These are phyloP conservation scores for Bombylius major DNA, from an alignment of 2,888 invertebrate species.

Conservation along the genomic window DNA sequence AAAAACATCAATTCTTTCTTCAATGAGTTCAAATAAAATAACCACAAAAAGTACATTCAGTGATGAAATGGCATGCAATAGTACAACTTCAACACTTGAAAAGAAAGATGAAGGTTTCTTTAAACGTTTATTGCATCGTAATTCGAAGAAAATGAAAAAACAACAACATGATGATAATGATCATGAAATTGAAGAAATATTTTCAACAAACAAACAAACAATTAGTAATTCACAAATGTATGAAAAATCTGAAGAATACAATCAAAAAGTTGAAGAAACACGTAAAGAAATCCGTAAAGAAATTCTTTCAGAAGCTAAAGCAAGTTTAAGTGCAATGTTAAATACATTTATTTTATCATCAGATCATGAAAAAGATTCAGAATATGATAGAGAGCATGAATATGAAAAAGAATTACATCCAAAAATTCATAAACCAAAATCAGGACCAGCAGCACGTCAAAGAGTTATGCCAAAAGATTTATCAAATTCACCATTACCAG, in stretches of 20 bases:
- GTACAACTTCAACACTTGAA: slow-evolving; percentile 6
- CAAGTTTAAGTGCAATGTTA: slow-evolving; percentile 33
- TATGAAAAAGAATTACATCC: slow-evolving; percentile 22
- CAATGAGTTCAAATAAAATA: slow-evolving; percentile 10
- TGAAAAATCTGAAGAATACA: slow-evolving; percentile 16
- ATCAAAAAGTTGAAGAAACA: slow-evolving; percentile 22
- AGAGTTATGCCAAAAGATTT: slow-evolving; percentile 45
- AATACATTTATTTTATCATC: slow-evolving; percentile 21
- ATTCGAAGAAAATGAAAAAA: slow-evolving; percentile 41
- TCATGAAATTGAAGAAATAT: background rate
- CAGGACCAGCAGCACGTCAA: slow-evolving; percentile 43
- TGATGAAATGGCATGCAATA: background rate
- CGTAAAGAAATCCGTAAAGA: slow-evolving; percentile 36
- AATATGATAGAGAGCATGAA: slow-evolving; percentile 22
- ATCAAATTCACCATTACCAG: slow-evolving; percentile 24
- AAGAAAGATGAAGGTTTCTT: slow-evolving; percentile 44
- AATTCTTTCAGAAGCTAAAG: slow-evolving; percentile 41
- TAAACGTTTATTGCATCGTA: slow-evolving; percentile 52
- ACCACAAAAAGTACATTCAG: background rate
- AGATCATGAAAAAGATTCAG: slow-evolving; percentile 30
- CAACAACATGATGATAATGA: slow-evolving; percentile 18
- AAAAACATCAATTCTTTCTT: slow-evolving; percentile 12
- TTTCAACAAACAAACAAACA: slow-evolving; percentile 7
- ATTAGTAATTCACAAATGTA: slow-evolving; percentile 4
- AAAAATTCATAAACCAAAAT: slow-evolving; percentile 37